Evolutionary conservation across 2,113 vertebrate species (phyloP).

Genomic region (Sapayoa aenigma): DNA sequence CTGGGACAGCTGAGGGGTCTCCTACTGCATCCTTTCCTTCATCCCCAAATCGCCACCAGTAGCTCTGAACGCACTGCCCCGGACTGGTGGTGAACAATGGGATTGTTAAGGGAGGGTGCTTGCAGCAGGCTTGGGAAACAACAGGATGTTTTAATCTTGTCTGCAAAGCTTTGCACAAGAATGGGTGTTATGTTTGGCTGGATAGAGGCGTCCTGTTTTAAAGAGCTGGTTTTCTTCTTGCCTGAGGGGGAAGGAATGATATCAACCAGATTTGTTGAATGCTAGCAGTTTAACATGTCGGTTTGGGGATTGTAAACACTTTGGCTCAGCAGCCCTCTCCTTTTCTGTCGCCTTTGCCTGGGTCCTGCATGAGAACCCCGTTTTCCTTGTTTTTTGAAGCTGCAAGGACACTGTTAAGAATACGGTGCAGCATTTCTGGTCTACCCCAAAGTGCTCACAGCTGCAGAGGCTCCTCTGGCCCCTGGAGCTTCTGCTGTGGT

Average conservation of each 20-base stretch:
- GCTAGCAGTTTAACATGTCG: background rate
- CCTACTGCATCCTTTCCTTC: background rate
- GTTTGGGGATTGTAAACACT: slow-evolving; percentile 3
- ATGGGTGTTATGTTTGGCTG: slow-evolving; percentile 44
- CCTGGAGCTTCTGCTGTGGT: background rate
- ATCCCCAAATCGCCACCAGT: background rate
- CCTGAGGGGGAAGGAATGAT: slow-evolving; percentile 29
- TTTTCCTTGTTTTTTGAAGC: background rate
- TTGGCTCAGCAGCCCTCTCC: background rate
- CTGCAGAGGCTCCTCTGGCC: background rate
- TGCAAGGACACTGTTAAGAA: background rate
- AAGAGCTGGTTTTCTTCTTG: slow-evolving; percentile 46
- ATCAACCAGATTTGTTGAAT: slow-evolving; percentile 51
- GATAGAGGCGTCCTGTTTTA: background rate
- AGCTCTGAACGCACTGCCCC: fast-evolving
- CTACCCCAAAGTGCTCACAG: background rate
- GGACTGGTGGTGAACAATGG: fast-evolving
- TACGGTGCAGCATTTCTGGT: background rate
- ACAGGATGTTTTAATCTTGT: slow-evolving; percentile 51
- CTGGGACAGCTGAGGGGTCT: background rate
- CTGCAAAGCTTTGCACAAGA: slow-evolving; percentile 15
- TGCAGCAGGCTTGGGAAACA: background rate
- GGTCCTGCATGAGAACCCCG: background rate
- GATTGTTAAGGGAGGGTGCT: fast-evolving
- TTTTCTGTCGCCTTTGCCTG: background rate